Percentiles rank a stretch among this genome's conserved stretches.
Conservation (phyloP, 2,888 invertebrate species). For the Dasypogon diadema region DNA sequence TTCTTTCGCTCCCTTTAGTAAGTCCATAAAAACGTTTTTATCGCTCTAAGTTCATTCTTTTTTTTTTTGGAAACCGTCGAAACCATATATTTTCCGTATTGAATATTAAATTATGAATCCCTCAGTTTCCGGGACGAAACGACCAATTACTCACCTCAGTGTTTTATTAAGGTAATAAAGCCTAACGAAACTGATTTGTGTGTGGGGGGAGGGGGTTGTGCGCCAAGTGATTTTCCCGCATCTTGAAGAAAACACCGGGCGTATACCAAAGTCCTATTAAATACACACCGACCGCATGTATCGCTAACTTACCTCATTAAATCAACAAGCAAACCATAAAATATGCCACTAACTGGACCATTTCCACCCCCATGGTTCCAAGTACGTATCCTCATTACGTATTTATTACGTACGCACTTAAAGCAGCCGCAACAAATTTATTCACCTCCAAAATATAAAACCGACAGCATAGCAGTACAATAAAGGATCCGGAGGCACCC, state of each 20-base stretch:
- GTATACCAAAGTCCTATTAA: constrained; percentile 15
- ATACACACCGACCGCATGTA: constrained; percentile 43
- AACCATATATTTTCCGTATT: constrained; percentile 43
- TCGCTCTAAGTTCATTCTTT: constrained; percentile 25
- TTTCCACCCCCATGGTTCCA: constrained; percentile 42
- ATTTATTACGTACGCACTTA: constrained; percentile 56
- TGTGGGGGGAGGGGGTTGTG: constrained; percentile 24
- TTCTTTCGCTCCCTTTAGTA: constrained; percentile 7
- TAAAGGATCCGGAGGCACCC: constrained; percentile 50
- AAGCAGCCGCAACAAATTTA: constrained; percentile 54
- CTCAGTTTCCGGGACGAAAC: constrained; percentile 39
- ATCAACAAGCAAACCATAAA: constrained; percentile 57
- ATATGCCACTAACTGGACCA: constrained; percentile 51
- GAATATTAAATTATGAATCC: constrained; percentile 50
- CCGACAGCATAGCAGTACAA: constrained; percentile 45
- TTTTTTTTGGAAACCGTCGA: neutral
- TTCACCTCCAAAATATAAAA: constrained; percentile 56
- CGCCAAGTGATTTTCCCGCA: constrained; percentile 41
- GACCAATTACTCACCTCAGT: constrained; percentile 48
- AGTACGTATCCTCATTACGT: constrained; percentile 55
- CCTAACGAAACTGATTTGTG: constrained; percentile 50
- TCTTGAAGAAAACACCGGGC: constrained; percentile 33
- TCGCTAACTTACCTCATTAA: constrained; percentile 55
- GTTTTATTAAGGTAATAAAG: constrained; percentile 50
- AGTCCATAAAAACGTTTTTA: constrained; percentile 44